phyloP scores from a whole-genome alignment of 2,888 invertebrate genomes.

The Cheilosia vulpina region DNA sequence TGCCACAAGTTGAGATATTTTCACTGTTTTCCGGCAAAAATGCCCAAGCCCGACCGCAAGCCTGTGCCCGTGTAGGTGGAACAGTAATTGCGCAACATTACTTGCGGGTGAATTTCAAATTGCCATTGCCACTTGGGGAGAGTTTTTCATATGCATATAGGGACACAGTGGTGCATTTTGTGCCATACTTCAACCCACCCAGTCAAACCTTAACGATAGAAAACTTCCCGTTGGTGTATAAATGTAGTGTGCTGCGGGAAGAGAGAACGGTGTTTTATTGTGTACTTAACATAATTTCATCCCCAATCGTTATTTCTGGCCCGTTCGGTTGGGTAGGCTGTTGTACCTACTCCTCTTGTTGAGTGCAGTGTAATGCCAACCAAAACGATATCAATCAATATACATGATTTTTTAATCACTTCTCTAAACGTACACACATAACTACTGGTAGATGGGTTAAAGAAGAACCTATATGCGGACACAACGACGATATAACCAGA shows the following conservation, averaged over 20 bases:
- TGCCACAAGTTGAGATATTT: conserved; percentile 23
- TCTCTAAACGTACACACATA: conserved; percentile 23
- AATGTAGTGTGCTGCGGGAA: not conserved
- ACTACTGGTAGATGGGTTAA: not conserved
- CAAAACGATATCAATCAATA: conserved; percentile 68
- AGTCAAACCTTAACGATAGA: conserved; percentile 3
- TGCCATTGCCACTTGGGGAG: conserved; percentile 60
- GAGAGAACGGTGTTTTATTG: not conserved
- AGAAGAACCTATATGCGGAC: conserved; percentile 17
- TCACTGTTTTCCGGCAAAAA: conserved; percentile 31
- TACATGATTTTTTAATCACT: conserved; percentile 70
- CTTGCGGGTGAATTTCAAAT: conserved; percentile 67
- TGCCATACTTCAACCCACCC: not conserved
- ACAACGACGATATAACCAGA: conserved; percentile 54
- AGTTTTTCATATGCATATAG: conserved; percentile 41
- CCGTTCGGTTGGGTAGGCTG: no score
- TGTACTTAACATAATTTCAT: conserved; percentile 62
- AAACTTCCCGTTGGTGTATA: not conserved
- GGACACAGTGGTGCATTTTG: conserved; percentile 20
- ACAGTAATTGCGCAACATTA: conserved; percentile 73
- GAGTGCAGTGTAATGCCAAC: conserved; percentile 30
- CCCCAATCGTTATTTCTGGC: conserved; percentile 6
- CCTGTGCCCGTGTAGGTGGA: conserved; percentile 8
- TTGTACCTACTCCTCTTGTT: not conserved
- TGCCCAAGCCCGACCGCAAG: no score